phyloP scores from a whole-genome alignment of 2,888 invertebrate species.

The Lathronympha strigana region DNA sequence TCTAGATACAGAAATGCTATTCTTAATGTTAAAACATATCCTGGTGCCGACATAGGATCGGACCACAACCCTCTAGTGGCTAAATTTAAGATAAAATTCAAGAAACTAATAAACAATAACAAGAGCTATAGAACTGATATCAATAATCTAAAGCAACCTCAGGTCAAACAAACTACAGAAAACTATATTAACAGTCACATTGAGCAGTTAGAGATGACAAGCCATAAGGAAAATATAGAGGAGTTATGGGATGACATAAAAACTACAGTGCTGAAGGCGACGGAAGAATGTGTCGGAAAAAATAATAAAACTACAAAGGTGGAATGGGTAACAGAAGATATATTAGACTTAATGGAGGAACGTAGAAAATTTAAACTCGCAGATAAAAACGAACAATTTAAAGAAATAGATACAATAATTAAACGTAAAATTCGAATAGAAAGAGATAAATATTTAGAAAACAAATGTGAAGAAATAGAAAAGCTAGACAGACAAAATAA shows the following conservation, averaged over 20 bases:
- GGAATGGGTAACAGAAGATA: neutral
- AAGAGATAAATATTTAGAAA: neutral
- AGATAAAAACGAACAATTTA: neutral
- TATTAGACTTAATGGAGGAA: neutral
- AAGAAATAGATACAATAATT: neutral
- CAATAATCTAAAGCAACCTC: neutral
- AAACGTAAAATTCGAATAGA: neutral
- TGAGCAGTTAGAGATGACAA: neutral
- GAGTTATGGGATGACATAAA: neutral
- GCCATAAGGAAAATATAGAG: neutral
- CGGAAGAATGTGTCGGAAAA: neutral
- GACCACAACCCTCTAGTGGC: conserved; percentile 5
- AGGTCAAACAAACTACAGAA: neutral
- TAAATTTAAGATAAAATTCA: neutral
- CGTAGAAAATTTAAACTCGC: neutral
- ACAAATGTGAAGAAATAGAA: neutral
- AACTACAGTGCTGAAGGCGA: neutral
- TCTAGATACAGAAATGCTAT: neutral
- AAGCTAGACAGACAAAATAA: neutral
- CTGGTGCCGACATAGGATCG: neutral
- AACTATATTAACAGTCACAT: neutral
- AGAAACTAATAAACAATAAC: neutral
- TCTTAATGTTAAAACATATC: neutral
- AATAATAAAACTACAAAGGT: neutral
- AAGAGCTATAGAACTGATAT: neutral